Evolutionary conservation across 2,797 vertebrate genomes (phyloP).

Genomic region (Sciaenops ocellatus): DNA sequence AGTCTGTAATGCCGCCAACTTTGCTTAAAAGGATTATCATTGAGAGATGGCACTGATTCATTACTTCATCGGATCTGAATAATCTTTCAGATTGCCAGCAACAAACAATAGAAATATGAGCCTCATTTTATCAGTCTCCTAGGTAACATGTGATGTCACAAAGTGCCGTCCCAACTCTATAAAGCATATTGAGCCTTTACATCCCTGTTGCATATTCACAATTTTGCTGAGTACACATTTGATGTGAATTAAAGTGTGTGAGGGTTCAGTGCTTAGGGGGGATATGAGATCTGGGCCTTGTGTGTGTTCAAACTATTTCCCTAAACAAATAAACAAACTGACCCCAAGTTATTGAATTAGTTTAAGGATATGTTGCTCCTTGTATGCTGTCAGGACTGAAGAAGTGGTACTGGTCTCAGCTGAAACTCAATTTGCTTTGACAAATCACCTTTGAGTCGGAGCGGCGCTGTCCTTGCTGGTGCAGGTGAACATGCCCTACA

Average conservation of each 20-base stretch:
- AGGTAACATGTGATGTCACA: constrained; percentile 9
- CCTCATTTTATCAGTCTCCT: background rate
- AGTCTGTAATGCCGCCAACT: background rate
- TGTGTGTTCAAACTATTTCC: constrained; percentile 30
- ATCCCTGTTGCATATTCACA: background rate
- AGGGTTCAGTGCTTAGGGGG: constrained; percentile 32
- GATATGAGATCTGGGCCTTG: background rate
- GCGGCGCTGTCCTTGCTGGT: constrained; percentile 37
- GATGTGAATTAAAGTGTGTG: constrained; percentile 51
- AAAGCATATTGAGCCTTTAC: constrained; percentile 20
- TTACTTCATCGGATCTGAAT: background rate
- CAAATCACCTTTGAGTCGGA: constrained; percentile 50
- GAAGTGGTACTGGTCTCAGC: constrained; percentile 14
- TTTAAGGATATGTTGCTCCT: constrained; percentile 17
- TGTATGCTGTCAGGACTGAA: constrained; percentile 11
- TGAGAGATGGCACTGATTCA: background rate
- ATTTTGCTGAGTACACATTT: constrained; percentile 46
- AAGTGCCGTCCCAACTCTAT: constrained; percentile 2
- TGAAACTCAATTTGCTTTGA: constrained; percentile 58
- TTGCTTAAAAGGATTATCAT: constrained; percentile 10
- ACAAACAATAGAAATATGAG: background rate
- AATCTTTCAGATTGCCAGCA: background rate
- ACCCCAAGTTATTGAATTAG: constrained; percentile 18
- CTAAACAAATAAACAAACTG: constrained; percentile 39
- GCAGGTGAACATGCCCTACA: constrained; percentile 40